Conservation (phyloP, 53 echinoderm and acorn worm species). For the Holothuria scabra region DNA sequence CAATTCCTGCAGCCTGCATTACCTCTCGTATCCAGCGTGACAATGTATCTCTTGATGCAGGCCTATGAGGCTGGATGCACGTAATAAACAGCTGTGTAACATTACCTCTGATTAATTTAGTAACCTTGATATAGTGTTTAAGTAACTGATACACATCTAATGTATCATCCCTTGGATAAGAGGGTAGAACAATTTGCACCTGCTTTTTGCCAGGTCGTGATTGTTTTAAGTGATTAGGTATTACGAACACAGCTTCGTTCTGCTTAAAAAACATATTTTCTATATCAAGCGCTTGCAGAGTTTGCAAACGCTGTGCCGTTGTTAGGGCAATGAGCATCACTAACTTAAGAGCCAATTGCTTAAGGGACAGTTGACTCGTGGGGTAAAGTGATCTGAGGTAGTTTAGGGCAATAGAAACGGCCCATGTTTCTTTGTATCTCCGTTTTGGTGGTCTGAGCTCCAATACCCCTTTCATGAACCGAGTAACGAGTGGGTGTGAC, state of each 20-base stretch:
- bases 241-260: background rate
- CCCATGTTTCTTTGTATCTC: constrained; percentile 53
- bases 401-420: background rate
- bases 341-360: too few relatives aligned
- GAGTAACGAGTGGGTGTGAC: constrained; percentile 40
- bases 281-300: too few relatives aligned
- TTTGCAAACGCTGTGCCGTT: constrained; percentile 32
- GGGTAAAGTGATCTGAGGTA: constrained; percentile 20
- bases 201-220: constrained; percentile 1
- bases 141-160: constrained; percentile 31
- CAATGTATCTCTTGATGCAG: constrained; percentile 41
- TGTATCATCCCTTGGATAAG: background rate
- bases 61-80: background rate
- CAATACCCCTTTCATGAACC: constrained; percentile 59
- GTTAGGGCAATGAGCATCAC: constrained; percentile 25
- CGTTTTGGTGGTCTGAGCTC: constrained; percentile 53
- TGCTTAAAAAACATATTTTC: background rate
- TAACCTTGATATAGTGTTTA: background rate
- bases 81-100: constrained; percentile 19
- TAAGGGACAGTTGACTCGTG: too few relatives aligned
- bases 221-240: too few relatives aligned
- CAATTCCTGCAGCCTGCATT: background rate
- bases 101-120: background rate
- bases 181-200: background rate
- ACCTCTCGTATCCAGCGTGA: constrained; percentile 25